Percentiles rank a stretch among this genome's conserved stretches.
Evolutionary conservation across 2,113 vertebrate genomes (phyloP).

Genomic region (Equus przewalskii): DNA sequence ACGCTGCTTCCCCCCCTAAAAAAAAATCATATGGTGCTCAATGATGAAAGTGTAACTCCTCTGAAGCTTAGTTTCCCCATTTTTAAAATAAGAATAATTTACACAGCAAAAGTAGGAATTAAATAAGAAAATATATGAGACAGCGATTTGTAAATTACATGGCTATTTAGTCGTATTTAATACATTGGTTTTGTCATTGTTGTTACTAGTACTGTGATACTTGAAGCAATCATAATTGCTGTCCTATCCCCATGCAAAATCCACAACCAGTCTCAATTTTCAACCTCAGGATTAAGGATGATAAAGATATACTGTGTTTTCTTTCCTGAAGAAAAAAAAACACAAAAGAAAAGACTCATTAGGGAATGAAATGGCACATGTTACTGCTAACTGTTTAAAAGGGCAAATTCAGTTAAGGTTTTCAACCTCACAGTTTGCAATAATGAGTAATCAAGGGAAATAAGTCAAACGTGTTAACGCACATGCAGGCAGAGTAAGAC

Average conservation of each 20-base stretch:
- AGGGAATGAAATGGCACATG: neutral
- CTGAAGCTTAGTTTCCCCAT: neutral
- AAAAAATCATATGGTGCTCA: neutral
- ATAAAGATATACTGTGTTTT: neutral
- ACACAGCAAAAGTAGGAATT: neutral
- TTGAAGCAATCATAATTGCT: neutral
- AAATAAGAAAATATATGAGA: neutral
- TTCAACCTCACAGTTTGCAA: neutral
- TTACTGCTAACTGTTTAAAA: slow-evolving; percentile 33
- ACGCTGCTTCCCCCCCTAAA: no score
- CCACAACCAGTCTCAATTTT: neutral
- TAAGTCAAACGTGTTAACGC: neutral
- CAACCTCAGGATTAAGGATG: slow-evolving; percentile 11
- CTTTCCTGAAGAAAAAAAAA: neutral
- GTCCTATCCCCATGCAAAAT: neutral
- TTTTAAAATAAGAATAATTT: neutral
- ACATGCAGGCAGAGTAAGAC: neutral
- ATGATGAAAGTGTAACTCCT: neutral
- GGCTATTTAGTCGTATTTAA: neutral
- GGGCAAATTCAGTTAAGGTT: neutral
- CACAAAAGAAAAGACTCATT: neutral
- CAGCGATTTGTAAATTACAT: neutral
- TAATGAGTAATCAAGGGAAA: slow-evolving; percentile 3
- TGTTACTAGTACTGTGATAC: neutral
- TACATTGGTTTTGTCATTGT: neutral